Conservation (phyloP, 2,113 vertebrate genomes). For the Cyprinus carpio region DNA sequence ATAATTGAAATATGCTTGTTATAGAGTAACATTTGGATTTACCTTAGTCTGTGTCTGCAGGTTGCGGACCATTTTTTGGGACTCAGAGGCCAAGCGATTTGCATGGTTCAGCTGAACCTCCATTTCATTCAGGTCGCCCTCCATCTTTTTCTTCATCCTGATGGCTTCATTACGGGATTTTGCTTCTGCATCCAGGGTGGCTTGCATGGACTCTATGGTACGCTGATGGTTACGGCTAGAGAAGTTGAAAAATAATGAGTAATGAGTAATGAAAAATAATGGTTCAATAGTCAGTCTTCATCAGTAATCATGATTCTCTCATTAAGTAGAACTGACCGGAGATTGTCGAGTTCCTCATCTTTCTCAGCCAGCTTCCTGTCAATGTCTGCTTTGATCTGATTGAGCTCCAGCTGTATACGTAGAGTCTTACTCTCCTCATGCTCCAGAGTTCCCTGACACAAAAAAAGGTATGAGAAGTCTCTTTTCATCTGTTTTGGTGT, state of each 20-base stretch:
- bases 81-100: slow-evolving; percentile 83
- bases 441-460: background rate
- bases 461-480: background rate
- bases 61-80: slow-evolving; percentile 84
- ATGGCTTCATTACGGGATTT: slow-evolving; percentile 88
- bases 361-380: no score
- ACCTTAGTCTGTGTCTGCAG: slow-evolving; percentile 91
- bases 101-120: slow-evolving; percentile 91
- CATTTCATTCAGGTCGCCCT: slow-evolving; percentile 91
- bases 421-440: no score
- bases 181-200: slow-evolving; percentile 85
- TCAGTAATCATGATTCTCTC: background rate
- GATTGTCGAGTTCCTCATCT: slow-evolving; percentile 59
- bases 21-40: background rate
- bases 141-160: slow-evolving; percentile 92
- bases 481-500: background rate
- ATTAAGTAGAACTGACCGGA: slow-evolving; percentile 75
- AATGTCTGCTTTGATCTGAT: no score
- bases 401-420: no score
- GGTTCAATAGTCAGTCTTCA: background rate
- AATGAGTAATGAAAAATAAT: background rate
- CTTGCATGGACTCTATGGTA: slow-evolving; percentile 87
- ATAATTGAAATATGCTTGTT: background rate
- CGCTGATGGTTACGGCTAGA: slow-evolving; percentile 88
- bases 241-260: background rate